These are phyloP conservation scores for Ormyrus thymus DNA, from an alignment of 2,888 invertebrate species.

Conservation along the genomic window DNA sequence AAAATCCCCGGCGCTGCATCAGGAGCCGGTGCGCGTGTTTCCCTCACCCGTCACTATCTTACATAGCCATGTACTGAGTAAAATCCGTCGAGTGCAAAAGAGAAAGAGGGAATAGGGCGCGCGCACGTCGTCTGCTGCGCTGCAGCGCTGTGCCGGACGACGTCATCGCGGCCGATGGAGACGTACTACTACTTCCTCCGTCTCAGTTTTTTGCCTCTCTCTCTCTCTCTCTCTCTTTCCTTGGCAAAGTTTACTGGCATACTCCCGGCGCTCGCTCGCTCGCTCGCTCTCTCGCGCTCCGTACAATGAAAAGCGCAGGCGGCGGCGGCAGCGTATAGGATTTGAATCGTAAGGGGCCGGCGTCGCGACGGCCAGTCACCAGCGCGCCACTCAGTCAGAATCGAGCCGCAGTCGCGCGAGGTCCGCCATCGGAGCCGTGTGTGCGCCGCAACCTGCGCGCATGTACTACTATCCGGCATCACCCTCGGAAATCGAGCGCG, in stretches of 20 bases:
- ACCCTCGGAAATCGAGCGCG: too few relatives aligned
- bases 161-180: too few relatives aligned
- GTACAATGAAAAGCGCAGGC: neutral
- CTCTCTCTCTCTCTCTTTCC: neutral
- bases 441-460: conserved; percentile 8
- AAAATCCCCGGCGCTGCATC: too few relatives aligned
- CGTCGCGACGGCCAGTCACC: conserved; percentile 7
- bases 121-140: neutral
- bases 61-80: too few relatives aligned
- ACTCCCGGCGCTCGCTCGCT: too few relatives aligned
- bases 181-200: too few relatives aligned
- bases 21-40: too few relatives aligned
- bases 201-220: too few relatives aligned
- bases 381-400: conserved; percentile 7
- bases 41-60: too few relatives aligned
- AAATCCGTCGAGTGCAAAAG: too few relatives aligned
- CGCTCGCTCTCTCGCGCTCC: neutral
- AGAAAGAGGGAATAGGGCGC: too few relatives aligned
- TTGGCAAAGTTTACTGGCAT: neutral
- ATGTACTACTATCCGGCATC: neutral
- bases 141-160: neutral
- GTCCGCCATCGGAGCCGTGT: conserved; percentile 13
- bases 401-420: conserved; percentile 31
- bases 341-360: too few relatives aligned
- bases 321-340: neutral